Evolutionary conservation across 2,888 invertebrate genomes (phyloP).

Genomic region (Lottia gigantea): DNA sequence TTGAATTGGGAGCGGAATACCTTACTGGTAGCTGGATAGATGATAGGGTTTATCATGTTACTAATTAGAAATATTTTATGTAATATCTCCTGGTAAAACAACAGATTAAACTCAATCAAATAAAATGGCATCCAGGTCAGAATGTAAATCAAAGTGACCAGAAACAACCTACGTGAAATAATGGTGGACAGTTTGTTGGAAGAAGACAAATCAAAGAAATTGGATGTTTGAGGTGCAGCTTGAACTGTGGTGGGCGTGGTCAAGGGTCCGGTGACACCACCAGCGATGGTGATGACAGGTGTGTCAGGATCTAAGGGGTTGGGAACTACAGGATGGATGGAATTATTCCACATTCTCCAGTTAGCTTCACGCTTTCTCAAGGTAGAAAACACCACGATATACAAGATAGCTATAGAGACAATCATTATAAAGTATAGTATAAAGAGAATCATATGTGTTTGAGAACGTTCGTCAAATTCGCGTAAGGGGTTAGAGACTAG

Average conservation of each 20-base stretch:
- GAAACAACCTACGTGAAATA: background rate
- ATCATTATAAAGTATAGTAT: background rate
- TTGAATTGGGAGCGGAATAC: background rate
- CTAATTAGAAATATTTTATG: background rate
- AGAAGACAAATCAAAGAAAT: background rate
- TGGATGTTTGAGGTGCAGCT: background rate
- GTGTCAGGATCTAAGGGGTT: background rate
- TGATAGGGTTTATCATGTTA: background rate
- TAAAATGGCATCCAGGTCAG: slow-evolving; percentile 5
- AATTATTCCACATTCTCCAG: slow-evolving; percentile 1
- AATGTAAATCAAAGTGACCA: background rate
- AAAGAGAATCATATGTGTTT: background rate
- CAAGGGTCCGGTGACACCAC: background rate
- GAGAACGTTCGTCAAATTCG: background rate
- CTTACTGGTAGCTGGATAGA: background rate
- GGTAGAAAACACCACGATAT: background rate
- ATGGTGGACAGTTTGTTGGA: background rate
- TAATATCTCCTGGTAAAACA: background rate
- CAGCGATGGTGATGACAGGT: background rate
- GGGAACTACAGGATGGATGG: background rate
- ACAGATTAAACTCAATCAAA: background rate
- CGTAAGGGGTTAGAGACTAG: background rate
- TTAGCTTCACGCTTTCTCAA: background rate
- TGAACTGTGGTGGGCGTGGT: background rate
- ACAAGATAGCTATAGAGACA: background rate